Evolutionary conservation across 2,888 invertebrate genomes (phyloP), one percentile per base, ranked within the genome.

Genomic region (Chaitophorus viminalis): DNA sequence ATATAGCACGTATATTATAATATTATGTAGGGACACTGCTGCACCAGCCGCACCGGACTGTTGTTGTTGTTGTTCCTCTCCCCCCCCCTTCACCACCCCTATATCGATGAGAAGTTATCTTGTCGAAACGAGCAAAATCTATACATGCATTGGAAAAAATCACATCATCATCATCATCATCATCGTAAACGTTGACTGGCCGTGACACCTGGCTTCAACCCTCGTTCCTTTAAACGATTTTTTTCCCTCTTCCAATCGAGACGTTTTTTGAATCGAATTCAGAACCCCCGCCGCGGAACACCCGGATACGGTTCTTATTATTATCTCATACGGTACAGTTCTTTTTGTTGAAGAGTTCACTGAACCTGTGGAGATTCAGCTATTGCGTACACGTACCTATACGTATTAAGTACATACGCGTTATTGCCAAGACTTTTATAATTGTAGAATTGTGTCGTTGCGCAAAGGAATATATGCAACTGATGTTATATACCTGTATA

Each of bases 251-350:
- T 82, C 46, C 46, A 17, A 76, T 68, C 76, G 84, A 84, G 84
- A 84, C 84, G 76, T 65, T n/a, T 76, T 11, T 54, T 65, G 65
- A 76, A 76, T 83, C 74, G 76, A 46, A 68, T 79, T 87, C 17
- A 17, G 29, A 60, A 60, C 72, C 72, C 86, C 79, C 72, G 68
- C 4, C 52, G 86, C 14, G 54, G 79, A 74, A 72, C 86, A 74
- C 86, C 79, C 86, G 86, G 79, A 87, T 81, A 78, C 65, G 76
- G 52, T 65, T 75, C 83, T 74, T 39, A 65, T 83, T 79, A 36
- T 60, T 83, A 83, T 83, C 83, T 83, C 75, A 25, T 39, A 65
- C 11, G 75, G 60, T 25, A 25, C 39, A 39, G 39, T 75, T 25
- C 39, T 39, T 75, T 75, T 52, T 29, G 74, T 83, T 6, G 14